Conservation (phyloP, 2,797 vertebrate genomes). For the Aphelocoma californica region DNA sequence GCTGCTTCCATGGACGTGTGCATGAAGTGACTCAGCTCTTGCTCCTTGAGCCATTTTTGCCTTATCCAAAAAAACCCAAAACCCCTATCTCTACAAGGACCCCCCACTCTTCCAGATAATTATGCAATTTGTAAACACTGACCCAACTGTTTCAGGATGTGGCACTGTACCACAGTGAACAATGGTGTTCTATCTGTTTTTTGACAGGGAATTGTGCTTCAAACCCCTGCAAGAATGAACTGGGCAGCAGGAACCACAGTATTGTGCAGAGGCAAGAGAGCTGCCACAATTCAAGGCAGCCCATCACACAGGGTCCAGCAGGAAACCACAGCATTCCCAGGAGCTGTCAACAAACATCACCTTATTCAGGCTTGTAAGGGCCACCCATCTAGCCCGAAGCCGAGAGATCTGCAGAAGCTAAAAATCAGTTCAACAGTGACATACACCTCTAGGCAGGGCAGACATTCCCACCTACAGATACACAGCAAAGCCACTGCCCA, state of each 20-base stretch:
- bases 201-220: neutral
- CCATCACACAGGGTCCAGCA: neutral
- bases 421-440: neutral
- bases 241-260: neutral
- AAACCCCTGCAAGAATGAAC: neutral
- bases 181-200: neutral
- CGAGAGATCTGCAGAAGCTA: neutral
- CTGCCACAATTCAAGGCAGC: neutral
- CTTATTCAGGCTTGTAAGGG: fast-evolving
- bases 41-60: neutral
- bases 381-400: fast-evolving
- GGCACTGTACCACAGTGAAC: fast-evolving
- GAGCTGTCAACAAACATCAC: neutral
- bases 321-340: neutral
- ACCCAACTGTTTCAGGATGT: neutral
- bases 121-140: neutral
- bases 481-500: neutral
- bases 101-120: neutral
- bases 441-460: neutral
- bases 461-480: neutral
- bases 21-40: neutral
- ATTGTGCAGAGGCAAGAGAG: neutral
- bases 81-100: neutral
- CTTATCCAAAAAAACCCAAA: neutral
- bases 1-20: neutral